Conservation (phyloP, 92 coral and sea anemone genomes). For the Zoanthus solanderi region DNA sequence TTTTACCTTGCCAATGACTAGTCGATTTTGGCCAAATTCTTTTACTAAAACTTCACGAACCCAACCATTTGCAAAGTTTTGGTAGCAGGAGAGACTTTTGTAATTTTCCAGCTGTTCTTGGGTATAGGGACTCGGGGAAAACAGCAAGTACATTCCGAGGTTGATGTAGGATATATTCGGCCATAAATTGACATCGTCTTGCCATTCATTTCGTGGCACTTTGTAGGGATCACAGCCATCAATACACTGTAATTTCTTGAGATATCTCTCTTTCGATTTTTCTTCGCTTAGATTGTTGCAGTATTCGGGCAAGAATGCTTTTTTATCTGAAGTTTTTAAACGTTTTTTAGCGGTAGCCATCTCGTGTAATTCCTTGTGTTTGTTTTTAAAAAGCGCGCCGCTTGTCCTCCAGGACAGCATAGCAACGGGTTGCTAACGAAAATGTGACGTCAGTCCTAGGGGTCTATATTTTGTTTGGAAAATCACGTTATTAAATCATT, state of each 20-base stretch:
- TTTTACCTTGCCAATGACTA: background rate
- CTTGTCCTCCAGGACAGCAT: conserved; percentile 27
- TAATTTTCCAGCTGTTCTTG: background rate
- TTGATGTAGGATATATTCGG: conserved; percentile 58
- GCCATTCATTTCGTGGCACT: conserved; percentile 50
- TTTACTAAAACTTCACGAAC: background rate
- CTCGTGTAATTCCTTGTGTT: background rate
- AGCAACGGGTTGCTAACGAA: conserved; percentile 27
- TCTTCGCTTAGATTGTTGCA: background rate
- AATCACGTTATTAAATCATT: too few relatives aligned
- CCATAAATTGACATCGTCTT: conserved; percentile 55
- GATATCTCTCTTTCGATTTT: conserved; percentile 12
- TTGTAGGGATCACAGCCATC: conserved; percentile 54
- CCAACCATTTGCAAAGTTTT: background rate
- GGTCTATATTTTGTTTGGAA: background rate
- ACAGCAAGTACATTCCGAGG: conserved; percentile 46
- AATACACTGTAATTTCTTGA: conserved; percentile 1
- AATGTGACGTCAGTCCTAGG: conserved; percentile 16
- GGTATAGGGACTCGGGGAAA: background rate
- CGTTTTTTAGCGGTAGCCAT: conserved; percentile 16
- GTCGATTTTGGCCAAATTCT: background rate
- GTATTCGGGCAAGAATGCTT: conserved; percentile 21
- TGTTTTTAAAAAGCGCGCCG: background rate
- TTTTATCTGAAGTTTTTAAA: conserved; percentile 11
- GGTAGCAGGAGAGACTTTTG: background rate